Conservation (phyloP, 2,113 vertebrate genomes). For the Callaeas wilsoni region DNA sequence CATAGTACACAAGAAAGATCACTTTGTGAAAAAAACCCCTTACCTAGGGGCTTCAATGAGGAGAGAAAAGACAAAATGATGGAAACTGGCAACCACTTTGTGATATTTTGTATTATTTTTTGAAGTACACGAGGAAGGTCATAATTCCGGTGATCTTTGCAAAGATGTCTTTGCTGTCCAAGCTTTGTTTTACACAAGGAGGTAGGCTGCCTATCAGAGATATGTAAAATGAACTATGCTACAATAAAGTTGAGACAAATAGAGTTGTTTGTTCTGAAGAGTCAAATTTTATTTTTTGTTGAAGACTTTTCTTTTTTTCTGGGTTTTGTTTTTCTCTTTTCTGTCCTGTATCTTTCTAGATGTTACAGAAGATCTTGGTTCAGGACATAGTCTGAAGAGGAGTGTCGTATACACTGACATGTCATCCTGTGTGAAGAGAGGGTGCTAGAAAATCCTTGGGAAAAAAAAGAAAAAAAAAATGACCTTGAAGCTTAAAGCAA, state of each 20-base stretch:
- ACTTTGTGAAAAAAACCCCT: neutral
- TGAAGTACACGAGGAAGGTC: neutral
- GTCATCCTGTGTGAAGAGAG: neutral
- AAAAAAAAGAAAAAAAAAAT: neutral
- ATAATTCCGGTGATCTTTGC: neutral
- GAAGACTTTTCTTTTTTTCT: neutral
- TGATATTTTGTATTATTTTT: neutral
- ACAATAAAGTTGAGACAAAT: conserved; percentile 19
- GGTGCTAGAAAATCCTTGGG: neutral
- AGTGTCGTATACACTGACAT: neutral
- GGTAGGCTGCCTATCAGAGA: neutral
- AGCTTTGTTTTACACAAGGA: neutral
- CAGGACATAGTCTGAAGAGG: neutral
- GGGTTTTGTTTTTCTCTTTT: neutral
- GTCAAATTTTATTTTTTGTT: neutral
- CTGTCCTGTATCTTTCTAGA: neutral
- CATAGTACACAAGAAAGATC: conserved; percentile 43
- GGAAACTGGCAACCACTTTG: neutral
- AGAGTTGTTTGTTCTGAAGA: neutral
- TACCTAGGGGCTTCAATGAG: conserved; percentile 22
- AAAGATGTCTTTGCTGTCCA: neutral
- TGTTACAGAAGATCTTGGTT: neutral
- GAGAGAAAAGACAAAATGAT: conserved; percentile 2
- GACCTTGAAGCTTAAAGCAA: neutral
- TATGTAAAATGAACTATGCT: neutral